Evolutionary conservation across 2,113 vertebrate genomes (phyloP).

Genomic region (Calypte anna): DNA sequence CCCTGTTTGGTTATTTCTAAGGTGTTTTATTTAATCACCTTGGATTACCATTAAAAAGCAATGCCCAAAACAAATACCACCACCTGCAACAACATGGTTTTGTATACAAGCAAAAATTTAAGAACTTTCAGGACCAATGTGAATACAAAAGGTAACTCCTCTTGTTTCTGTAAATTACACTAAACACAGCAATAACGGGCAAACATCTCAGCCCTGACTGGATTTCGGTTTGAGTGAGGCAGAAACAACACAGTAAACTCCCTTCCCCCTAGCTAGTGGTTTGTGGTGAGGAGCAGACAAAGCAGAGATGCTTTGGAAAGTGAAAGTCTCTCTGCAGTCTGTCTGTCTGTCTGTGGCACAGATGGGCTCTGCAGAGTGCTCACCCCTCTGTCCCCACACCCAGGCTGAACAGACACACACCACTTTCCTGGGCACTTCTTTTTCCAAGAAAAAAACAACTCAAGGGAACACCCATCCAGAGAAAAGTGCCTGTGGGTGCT

Average conservation of each 20-base stretch:
- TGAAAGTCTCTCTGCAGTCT: neutral
- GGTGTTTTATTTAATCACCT: neutral
- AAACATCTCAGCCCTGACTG: neutral
- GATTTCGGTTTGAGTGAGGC: neutral
- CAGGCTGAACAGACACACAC: neutral
- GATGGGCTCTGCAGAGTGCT: no score
- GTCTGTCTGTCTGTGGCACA: neutral
- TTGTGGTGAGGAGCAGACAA: neutral
- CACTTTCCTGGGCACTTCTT: neutral
- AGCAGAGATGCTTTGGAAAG: neutral
- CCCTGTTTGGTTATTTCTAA: neutral
- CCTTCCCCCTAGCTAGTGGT: no score
- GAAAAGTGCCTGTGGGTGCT: fast-evolving
- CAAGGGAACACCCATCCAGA: neutral
- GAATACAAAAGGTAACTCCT: neutral
- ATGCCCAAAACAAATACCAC: neutral
- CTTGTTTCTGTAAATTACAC: neutral
- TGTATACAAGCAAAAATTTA: neutral
- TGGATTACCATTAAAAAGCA: neutral
- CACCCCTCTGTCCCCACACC: neutral
- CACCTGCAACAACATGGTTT: fast-evolving
- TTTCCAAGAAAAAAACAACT: neutral
- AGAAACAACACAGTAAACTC: neutral
- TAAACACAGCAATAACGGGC: fast-evolving
- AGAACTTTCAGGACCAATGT: neutral